Evolutionary conservation across 2,113 vertebrate genomes (phyloP).

Genomic region (Monopterus albus): DNA sequence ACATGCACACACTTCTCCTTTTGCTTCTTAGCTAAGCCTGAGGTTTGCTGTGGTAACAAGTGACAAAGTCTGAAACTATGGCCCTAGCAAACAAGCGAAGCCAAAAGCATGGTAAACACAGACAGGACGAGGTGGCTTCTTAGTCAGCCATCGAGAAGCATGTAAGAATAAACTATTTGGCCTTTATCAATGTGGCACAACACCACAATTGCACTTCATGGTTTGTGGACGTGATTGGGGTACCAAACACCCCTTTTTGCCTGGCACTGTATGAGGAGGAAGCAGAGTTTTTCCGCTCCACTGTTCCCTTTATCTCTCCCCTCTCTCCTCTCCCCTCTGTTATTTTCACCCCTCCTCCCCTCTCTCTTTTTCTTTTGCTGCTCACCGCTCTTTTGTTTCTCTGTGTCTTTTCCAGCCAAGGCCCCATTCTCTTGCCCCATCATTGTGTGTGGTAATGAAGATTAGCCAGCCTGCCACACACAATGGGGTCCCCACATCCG

Average conservation of each 20-base stretch:
- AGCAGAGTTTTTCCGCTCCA: conserved; percentile 70
- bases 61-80: conserved; percentile 16
- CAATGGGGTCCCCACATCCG: conserved; percentile 76
- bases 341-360: conserved; percentile 45
- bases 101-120: not conserved
- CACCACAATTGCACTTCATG: conserved; percentile 57
- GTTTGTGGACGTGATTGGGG: conserved; percentile 52
- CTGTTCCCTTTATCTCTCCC: conserved; percentile 72
- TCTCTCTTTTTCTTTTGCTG: conserved; percentile 22
- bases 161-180: conserved; percentile 33
- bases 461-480: conserved; percentile 77
- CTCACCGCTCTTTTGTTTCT: conserved; percentile 73
- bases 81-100: not conserved
- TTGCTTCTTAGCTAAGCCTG: conserved; percentile 9
- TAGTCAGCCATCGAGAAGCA: conserved; percentile 10
- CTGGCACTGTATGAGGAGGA: conserved; percentile 53
- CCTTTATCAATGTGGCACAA: conserved; percentile 55
- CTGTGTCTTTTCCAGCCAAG: conserved; percentile 71
- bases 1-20: not conserved
- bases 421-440: conserved; percentile 65
- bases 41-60: conserved; percentile 18
- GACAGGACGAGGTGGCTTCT: conserved; percentile 16
- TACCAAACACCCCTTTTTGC: conserved; percentile 32
- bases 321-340: conserved; percentile 47
- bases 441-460: conserved; percentile 80